phyloP scores from a whole-genome alignment of 2,888 invertebrate genomes.

The Suillia variegata region DNA sequence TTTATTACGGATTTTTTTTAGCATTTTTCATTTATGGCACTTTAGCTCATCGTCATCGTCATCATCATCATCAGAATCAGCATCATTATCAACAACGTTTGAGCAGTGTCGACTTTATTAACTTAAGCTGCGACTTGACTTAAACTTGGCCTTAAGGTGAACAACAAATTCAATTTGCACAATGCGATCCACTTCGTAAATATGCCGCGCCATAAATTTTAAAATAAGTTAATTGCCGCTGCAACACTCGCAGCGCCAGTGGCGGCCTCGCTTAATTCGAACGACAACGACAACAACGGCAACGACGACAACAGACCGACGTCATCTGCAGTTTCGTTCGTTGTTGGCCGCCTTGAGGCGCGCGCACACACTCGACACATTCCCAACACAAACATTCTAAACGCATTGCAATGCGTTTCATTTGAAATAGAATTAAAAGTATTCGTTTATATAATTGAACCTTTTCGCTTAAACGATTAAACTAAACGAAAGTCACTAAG shows the following conservation, averaged over 20 bases:
- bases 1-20: too few relatives aligned
- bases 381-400: neutral
- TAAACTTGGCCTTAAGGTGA: constrained; percentile 4
- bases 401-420: neutral
- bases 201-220: neutral
- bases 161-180: neutral
- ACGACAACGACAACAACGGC: neutral
- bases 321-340: neutral
- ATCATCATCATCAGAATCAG: too few relatives aligned
- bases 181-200: neutral
- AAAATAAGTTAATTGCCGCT: constrained; percentile 1
- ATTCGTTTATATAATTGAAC: too few relatives aligned
- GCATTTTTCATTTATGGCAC: neutral
- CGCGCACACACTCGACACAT: neutral
- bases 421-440: too few relatives aligned
- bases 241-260: neutral
- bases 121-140: neutral
- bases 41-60: constrained; percentile 3
- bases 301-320: neutral
- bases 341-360: neutral
- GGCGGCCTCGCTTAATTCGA: neutral
- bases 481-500: too few relatives aligned
- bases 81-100: too few relatives aligned
- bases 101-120: neutral
- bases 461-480: too few relatives aligned